phyloP scores from a whole-genome alignment of 1,140 invertebrate species.

The Chlorops oryzae region DNA sequence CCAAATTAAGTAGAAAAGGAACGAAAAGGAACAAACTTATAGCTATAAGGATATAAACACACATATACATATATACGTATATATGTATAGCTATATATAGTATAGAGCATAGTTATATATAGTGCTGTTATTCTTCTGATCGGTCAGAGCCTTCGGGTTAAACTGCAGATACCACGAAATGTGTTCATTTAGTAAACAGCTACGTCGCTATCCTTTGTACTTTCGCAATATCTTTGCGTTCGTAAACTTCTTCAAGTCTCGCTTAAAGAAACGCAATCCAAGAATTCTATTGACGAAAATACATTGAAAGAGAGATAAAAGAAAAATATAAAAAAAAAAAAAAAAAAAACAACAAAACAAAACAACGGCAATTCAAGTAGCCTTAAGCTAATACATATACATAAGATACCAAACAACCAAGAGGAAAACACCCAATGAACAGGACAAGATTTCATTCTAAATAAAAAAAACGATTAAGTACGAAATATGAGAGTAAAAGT shows the following conservation, averaged over 20 bases:
- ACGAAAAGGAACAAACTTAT: constrained; percentile 8
- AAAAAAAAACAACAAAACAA: neutral
- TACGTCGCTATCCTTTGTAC: constrained; percentile 37
- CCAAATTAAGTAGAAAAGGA: constrained; percentile 10
- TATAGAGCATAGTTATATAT: neutral
- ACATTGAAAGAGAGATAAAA: neutral
- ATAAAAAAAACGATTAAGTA: too few species aligned
- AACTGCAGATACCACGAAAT: constrained; percentile 24
- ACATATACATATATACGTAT: constrained; percentile 17
- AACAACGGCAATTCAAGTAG: too few species aligned
- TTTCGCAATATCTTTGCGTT: constrained; percentile 45
- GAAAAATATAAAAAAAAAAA: neutral
- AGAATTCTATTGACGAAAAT: neutral
- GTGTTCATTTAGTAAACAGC: constrained; percentile 38
- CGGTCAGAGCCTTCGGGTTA: too few species aligned
- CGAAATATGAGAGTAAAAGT: too few species aligned
- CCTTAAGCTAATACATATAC: too few species aligned
- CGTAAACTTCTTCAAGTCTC: constrained; percentile 45
- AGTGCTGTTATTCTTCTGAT: too few species aligned
- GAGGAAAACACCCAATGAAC: too few species aligned
- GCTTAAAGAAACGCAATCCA: constrained; percentile 32
- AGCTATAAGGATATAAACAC: constrained; percentile 18
- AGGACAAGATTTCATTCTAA: too few species aligned
- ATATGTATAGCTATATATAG: constrained; percentile 16
- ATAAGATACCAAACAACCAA: too few species aligned